Conservation (phyloP, 2,797 vertebrate species). For the Passerculus sandwichensis region DNA sequence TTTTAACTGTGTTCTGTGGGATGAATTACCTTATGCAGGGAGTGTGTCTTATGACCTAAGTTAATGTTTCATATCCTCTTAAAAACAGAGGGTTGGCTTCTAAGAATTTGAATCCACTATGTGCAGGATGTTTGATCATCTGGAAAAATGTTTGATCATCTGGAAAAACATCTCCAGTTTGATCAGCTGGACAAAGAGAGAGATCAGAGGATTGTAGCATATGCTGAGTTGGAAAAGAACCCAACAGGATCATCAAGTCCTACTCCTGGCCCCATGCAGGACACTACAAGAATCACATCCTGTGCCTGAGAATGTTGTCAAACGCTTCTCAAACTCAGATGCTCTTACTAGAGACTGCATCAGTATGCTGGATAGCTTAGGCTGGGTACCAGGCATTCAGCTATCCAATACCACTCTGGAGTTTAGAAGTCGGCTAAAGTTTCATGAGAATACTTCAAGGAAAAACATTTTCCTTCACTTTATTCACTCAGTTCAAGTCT, state of each 20-base stretch:
- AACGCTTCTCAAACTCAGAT: fast-evolving
- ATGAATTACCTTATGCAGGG: background rate
- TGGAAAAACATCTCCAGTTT: background rate
- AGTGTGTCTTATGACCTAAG: background rate
- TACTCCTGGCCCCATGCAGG: background rate
- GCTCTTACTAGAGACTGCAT: background rate
- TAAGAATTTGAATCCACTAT: background rate
- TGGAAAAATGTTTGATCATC: background rate
- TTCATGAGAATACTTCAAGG: background rate
- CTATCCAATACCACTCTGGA: background rate
- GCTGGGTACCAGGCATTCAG: background rate
- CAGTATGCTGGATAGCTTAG: background rate
- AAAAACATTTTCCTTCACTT: background rate
- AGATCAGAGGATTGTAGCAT: background rate
- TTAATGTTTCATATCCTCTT: background rate
- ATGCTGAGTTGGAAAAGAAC: background rate
- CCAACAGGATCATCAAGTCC: background rate
- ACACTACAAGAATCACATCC: background rate
- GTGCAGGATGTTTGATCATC: background rate
- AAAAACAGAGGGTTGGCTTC: background rate
- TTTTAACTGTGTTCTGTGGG: background rate
- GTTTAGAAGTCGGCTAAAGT: background rate
- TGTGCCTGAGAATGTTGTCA: background rate
- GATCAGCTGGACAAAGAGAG: background rate
- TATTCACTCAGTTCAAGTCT: background rate